Conservation (phyloP, 2,113 vertebrate species). For the Felis chaus region DNA sequence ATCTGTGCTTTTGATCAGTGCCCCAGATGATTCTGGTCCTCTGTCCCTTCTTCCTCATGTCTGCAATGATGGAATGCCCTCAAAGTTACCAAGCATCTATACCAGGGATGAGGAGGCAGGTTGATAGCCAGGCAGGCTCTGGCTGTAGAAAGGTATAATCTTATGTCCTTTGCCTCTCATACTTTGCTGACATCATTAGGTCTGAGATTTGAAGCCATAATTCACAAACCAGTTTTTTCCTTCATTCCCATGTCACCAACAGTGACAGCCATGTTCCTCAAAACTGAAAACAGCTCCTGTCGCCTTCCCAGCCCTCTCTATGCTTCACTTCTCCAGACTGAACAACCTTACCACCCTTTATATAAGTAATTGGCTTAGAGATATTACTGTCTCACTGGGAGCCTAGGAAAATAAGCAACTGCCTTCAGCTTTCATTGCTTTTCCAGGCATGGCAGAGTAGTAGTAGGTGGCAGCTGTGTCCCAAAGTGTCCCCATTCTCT, state of each 20-base stretch:
- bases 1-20: neutral
- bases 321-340: conserved; percentile 12
- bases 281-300: conserved; percentile 2
- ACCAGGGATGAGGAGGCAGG: neutral
- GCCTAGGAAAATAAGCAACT: neutral
- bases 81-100: neutral
- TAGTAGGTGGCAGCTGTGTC: conserved; percentile 28
- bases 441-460: conserved; percentile 20
- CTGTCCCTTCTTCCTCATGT: neutral
- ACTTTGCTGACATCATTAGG: neutral
- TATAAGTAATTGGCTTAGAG: conserved; percentile 55
- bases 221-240: neutral
- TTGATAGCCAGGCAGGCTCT: neutral
- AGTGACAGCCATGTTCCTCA: conserved; percentile 26
- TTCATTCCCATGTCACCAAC: conserved; percentile 12
- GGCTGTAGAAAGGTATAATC: neutral
- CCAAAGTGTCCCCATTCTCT: neutral
- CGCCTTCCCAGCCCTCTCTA: neutral
- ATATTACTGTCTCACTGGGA: neutral
- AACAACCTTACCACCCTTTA: conserved; percentile 14
- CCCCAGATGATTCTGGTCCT: neutral
- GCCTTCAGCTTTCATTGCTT: conserved; percentile 37
- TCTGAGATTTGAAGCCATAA: neutral
- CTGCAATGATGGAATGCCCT: neutral
- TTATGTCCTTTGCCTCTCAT: neutral